A percentile compares a stretch with the other conserved stretches of the same genome.
Evolutionary conservation across 2,113 vertebrate species (phyloP).

Genomic region (Antechinus stuartii): DNA sequence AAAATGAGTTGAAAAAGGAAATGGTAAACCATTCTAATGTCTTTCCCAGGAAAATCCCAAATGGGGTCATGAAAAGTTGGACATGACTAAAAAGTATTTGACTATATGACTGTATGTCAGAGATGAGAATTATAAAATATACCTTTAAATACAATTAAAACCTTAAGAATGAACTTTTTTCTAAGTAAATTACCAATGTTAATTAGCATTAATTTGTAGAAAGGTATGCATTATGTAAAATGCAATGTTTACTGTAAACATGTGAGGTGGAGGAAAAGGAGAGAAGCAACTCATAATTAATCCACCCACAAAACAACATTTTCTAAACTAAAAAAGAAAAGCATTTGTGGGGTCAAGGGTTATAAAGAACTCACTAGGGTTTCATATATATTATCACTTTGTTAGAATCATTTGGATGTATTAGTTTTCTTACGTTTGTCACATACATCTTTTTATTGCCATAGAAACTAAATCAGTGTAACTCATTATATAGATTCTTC

Average conservation of each 20-base stretch:
- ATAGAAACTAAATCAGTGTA: constrained; percentile 20
- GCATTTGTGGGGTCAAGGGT: not conserved
- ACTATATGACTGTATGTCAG: not conserved
- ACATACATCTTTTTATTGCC: constrained; percentile 27
- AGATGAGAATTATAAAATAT: not conserved
- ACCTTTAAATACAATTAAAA: not conserved
- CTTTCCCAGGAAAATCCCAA: not conserved
- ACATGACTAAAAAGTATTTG: not conserved
- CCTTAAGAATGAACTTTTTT: not conserved
- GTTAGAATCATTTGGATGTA: not conserved
- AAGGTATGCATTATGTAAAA: not conserved
- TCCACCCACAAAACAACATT: not conserved
- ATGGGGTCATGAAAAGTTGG: not conserved
- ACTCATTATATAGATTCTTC: constrained; percentile 3
- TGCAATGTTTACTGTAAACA: not conserved
- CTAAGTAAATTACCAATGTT: not conserved
- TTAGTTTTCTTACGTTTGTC: not conserved
- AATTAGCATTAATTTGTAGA: not conserved
- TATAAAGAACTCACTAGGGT: not conserved
- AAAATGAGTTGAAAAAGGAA: not conserved
- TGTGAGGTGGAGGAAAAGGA: no score
- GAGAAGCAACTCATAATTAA: not conserved
- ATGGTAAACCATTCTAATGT: not conserved
- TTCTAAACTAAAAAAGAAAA: not conserved
- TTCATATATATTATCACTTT: not conserved